These are phyloP conservation scores for Archivesica marissinica DNA, from an alignment of 1,140 invertebrate genomes.

Conservation along the genomic window DNA sequence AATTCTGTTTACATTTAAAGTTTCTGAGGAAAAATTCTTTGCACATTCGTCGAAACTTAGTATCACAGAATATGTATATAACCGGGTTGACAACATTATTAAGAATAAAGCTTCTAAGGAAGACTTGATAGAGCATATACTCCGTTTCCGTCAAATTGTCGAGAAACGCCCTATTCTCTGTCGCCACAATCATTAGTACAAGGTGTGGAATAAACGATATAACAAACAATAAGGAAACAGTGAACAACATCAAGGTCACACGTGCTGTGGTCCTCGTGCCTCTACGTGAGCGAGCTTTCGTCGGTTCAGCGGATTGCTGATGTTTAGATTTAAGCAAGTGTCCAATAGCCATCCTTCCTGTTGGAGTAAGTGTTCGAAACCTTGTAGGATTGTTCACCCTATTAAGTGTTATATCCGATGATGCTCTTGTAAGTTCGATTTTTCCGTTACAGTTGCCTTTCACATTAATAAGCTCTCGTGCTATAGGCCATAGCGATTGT, in stretches of 20 bases:
- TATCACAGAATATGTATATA: conserved; percentile 45
- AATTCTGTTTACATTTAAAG: not conserved
- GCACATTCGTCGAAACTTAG: conserved; percentile 27
- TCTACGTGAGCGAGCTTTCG: not conserved
- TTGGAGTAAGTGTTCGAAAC: not conserved
- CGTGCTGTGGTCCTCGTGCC: not conserved
- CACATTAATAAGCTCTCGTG: not conserved
- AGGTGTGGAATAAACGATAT: conserved; percentile 50
- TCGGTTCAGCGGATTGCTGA: not conserved
- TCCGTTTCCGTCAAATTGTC: conserved; percentile 11
- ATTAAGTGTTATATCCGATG: conserved; percentile 20
- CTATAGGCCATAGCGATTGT: not conserved
- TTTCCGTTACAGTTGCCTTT: not conserved
- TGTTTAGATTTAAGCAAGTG: not conserved
- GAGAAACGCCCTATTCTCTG: conserved; percentile 4
- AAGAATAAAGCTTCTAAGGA: conserved; percentile 48
- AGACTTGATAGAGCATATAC: conserved; percentile 37
- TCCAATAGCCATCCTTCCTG: not conserved
- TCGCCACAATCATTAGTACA: conserved; percentile 27
- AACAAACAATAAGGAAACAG: conserved; percentile 38
- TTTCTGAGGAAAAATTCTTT: not conserved
- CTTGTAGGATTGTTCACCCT: not conserved
- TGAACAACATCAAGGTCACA: conserved; percentile 55
- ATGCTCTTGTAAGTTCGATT: not conserved
- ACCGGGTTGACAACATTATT: conserved; percentile 53